A percentile compares a stretch with the other conserved stretches of the same genome.
Conservation (phyloP, 2,113 vertebrate species). For the Malurus melanocephalus region DNA sequence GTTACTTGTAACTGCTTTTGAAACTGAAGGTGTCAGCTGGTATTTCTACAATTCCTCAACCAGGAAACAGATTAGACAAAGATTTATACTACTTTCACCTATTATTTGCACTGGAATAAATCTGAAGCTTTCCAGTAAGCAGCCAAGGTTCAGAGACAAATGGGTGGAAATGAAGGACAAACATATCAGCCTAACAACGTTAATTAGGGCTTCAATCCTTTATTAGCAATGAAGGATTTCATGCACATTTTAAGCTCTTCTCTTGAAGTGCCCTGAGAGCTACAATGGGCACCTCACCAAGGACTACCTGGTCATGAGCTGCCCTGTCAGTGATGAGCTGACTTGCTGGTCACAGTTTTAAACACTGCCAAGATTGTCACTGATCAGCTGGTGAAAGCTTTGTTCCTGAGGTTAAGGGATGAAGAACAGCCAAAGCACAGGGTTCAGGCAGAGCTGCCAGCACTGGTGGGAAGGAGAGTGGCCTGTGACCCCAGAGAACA, state of each 20-base stretch:
- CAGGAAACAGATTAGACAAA: not conserved
- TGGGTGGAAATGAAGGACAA: not conserved
- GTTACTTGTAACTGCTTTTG: not conserved
- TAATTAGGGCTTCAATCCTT: not conserved
- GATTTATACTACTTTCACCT: not conserved
- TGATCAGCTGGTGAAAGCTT: not conserved
- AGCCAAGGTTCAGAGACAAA: not conserved
- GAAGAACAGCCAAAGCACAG: not conserved
- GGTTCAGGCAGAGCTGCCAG: not conserved
- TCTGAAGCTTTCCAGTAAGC: not conserved
- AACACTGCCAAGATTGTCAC: not conserved
- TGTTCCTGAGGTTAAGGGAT: no score
- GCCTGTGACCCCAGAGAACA: fast-evolving
- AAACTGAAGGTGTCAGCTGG: not conserved
- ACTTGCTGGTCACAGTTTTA: not conserved
- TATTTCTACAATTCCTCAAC: not conserved
- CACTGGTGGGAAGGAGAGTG: fast-evolving
- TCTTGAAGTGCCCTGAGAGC: not conserved
- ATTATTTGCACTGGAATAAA: not conserved
- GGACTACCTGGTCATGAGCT: not conserved
- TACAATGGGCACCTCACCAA: not conserved
- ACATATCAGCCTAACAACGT: not conserved
- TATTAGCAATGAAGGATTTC: not conserved
- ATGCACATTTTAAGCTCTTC: not conserved
- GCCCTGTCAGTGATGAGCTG: fast-evolving